These are phyloP conservation scores for Prunella strophiata DNA, from an alignment of 2,797 vertebrate genomes.

Conservation along the genomic window DNA sequence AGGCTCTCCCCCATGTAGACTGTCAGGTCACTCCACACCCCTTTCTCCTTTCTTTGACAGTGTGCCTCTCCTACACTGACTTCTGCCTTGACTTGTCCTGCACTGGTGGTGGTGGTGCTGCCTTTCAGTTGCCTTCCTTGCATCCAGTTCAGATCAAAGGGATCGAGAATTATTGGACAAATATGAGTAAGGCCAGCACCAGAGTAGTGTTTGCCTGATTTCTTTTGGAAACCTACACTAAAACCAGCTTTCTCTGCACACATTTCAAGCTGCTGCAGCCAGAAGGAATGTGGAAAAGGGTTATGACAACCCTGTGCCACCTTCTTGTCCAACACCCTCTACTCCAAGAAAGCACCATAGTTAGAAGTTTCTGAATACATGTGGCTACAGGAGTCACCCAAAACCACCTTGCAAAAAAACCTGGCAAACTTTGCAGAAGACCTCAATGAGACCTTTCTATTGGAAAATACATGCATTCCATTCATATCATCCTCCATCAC, in stretches of 20 bases:
- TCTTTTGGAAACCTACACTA: not conserved
- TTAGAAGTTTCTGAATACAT: not conserved
- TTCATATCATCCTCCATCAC: not conserved
- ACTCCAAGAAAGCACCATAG: not conserved
- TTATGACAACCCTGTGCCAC: not conserved
- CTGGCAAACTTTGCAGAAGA: not conserved
- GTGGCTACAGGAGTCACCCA: not conserved
- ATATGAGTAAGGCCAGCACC: not conserved
- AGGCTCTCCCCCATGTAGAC: not conserved
- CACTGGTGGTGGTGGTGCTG: not conserved
- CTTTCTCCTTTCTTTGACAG: not conserved
- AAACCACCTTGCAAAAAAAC: not conserved
- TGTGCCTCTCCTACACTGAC: not conserved
- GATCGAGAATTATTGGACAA: not conserved
- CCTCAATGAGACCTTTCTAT: not conserved
- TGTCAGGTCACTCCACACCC: not conserved
- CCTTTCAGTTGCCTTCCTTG: not conserved
- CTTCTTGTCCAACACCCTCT: not conserved
- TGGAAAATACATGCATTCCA: not conserved
- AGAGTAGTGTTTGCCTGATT: not conserved
- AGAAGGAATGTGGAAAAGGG: not conserved
- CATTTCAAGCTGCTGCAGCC: not conserved
- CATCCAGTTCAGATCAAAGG: not conserved
- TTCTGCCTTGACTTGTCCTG: not conserved
- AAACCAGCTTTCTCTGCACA: not conserved